These are phyloP conservation scores for Apostichopus parvimensis DNA, from an alignment of 35 echinoderm and acorn worm species.

Conservation along the genomic window DNA sequence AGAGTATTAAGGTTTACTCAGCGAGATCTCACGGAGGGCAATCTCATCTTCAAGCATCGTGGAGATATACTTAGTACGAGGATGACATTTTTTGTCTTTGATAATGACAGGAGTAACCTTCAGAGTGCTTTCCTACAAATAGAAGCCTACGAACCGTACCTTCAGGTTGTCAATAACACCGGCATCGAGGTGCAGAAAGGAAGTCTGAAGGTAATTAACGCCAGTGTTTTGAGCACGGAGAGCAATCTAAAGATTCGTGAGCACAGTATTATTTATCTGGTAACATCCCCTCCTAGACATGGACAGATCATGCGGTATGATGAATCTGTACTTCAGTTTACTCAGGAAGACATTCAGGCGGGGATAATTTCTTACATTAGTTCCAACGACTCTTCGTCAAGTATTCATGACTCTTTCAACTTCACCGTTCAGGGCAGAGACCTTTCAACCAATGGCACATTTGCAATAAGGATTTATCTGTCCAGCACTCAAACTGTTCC, in stretches of 20 bases:
- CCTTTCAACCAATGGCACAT: constrained; percentile 49
- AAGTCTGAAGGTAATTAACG: constrained; percentile 30
- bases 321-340: constrained; percentile 61
- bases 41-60: constrained; percentile 80
- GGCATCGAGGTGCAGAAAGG: constrained; percentile 68
- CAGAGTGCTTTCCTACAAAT: constrained; percentile 69
- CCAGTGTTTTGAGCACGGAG: constrained; percentile 67
- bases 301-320: constrained; percentile 65
- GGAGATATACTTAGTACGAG: constrained; percentile 51
- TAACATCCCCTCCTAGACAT: constrained; percentile 65
- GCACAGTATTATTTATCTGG: constrained; percentile 68
- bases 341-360: constrained; percentile 67
- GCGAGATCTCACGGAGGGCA: constrained; percentile 77
- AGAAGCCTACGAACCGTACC: constrained; percentile 73
- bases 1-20: constrained; percentile 75
- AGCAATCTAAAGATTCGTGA: constrained; percentile 80
- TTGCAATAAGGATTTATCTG: constrained; percentile 77
- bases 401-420: constrained; percentile 79
- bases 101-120: constrained; percentile 70
- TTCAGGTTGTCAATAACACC: constrained; percentile 66
- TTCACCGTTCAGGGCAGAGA: constrained; percentile 78
- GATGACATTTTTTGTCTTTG: constrained; percentile 88
- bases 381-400: constrained; percentile 52
- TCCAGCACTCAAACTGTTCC: constrained; percentile 68
- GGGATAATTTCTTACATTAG: constrained; percentile 74